Conservation (phyloP, 2,888 invertebrate genomes). For the Cistogaster globosa region DNA sequence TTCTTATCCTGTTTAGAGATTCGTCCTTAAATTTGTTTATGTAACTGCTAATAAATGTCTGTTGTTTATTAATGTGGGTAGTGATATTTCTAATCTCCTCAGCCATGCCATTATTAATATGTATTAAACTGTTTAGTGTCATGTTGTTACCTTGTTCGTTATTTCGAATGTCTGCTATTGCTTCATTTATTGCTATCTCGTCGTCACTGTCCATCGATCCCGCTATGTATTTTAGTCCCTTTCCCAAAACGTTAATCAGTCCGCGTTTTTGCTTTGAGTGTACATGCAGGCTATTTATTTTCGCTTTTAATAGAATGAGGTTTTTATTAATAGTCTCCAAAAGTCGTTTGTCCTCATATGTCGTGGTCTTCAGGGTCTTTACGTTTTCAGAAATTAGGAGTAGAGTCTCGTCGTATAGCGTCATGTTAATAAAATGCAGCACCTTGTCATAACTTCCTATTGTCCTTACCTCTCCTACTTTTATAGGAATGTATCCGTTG, state of each 20-base stretch:
- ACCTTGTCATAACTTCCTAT: conserved; percentile 1
- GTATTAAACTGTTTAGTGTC: neutral
- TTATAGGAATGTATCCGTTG: neutral
- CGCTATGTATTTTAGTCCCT: neutral
- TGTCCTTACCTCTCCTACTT: neutral
- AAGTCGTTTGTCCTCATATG: conserved; percentile 6
- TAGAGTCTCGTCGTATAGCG: neutral
- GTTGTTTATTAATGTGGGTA: neutral
- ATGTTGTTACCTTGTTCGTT: neutral
- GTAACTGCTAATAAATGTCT: neutral
- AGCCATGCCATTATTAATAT: neutral
- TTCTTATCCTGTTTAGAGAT: neutral
- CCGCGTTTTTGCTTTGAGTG: neutral
- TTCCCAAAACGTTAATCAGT: neutral
- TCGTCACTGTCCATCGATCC: conserved; percentile 21
- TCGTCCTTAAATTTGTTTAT: neutral
- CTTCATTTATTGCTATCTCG: neutral
- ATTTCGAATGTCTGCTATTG: neutral
- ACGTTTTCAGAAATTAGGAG: neutral
- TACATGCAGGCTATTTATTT: too few relatives aligned
- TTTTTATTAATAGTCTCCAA: neutral
- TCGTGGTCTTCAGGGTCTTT: neutral
- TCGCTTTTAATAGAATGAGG: too few relatives aligned
- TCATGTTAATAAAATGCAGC: conserved; percentile 1
- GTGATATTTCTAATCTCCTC: neutral